A percentile compares a stretch with the other conserved stretches of the same genome.
These are phyloP conservation scores for Poeciliopsis turrubarensis DNA, from an alignment of 2,113 vertebrate species.

Conservation along the genomic window DNA sequence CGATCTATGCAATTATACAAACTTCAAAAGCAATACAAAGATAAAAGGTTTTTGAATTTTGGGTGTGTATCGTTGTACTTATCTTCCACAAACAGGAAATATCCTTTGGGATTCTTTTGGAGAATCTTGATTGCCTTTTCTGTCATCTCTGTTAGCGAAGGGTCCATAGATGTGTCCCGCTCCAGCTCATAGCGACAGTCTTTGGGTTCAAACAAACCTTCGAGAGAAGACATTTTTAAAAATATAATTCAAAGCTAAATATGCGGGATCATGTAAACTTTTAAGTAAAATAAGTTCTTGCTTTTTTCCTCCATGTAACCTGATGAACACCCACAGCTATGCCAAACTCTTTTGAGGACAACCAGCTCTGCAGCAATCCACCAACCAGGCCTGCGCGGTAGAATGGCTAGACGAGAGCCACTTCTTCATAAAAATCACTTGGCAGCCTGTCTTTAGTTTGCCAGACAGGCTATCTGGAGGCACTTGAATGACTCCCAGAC, in stretches of 20 bases:
- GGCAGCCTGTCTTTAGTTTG: no score
- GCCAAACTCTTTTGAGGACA: no score
- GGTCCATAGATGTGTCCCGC: slow-evolving; percentile 70
- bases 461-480: no score
- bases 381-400: no score
- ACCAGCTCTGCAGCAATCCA: no score
- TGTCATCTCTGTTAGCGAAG: slow-evolving; percentile 82
- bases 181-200: slow-evolving; percentile 81
- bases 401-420: no score
- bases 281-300: not conserved
- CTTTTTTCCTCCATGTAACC: no score
- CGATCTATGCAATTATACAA: not conserved
- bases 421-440: no score
- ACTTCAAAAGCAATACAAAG: not conserved
- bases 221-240: not conserved
- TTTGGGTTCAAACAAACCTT: slow-evolving; percentile 83
- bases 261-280: not conserved
- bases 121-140: slow-evolving; percentile 84
- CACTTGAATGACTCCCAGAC: no score
- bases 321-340: no score
- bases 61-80: slow-evolving; percentile 48
- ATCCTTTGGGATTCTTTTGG: slow-evolving; percentile 80
- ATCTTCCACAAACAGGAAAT: slow-evolving; percentile 87
- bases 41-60: not conserved
- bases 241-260: no score